Percentiles rank a stretch among this genome's conserved stretches.
Conservation (phyloP, 2,113 vertebrate genomes). For the Alectura lathami region DNA sequence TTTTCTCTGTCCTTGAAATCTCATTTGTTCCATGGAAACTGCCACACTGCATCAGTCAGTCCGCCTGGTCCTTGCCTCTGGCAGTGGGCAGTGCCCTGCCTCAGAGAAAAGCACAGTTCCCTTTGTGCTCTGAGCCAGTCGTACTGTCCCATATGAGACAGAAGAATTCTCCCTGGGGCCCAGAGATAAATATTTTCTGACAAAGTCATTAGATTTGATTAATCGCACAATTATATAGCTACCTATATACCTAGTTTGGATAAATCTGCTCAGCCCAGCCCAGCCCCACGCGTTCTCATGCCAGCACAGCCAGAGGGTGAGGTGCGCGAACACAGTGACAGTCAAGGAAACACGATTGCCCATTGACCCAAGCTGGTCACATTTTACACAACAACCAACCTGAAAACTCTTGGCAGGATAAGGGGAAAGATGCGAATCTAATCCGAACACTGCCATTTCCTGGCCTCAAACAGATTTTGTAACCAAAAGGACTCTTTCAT, state of each 20-base stretch:
- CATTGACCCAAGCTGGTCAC: background rate
- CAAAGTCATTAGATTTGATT: background rate
- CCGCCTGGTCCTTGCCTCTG: background rate
- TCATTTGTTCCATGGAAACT: background rate
- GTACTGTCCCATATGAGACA: background rate
- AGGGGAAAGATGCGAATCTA: background rate
- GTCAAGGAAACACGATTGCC: background rate
- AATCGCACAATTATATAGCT: background rate
- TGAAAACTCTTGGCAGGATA: background rate
- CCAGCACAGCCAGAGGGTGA: fast-evolving
- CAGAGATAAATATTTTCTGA: background rate
- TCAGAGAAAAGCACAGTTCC: background rate
- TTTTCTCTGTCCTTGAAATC: constrained; percentile 1
- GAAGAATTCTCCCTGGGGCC: background rate
- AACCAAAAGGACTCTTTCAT: background rate
- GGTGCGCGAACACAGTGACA: fast-evolving
- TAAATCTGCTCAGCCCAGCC: background rate
- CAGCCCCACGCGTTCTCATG: background rate
- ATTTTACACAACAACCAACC: background rate
- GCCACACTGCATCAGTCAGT: background rate
- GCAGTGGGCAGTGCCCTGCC: background rate
- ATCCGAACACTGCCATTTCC: background rate
- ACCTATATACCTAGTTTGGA: too few species aligned
- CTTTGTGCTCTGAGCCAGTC: background rate
- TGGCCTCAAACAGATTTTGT: background rate